Evolutionary conservation across 2,888 invertebrate species (phyloP).

Genomic region (Mechanitis messenoides): DNA sequence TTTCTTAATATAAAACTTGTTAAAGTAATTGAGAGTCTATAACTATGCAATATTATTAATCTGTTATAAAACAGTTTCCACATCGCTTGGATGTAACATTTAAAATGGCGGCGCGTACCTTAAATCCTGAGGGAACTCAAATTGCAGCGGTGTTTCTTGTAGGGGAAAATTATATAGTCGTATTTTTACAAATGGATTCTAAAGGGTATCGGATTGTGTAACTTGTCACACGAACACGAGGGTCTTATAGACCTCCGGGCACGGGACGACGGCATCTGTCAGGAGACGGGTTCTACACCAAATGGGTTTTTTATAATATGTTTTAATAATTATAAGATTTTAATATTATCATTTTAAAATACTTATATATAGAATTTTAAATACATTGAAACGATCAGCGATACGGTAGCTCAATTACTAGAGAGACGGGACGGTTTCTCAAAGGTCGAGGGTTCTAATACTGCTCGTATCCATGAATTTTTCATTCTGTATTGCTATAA

Average conservation of each 20-base stretch:
- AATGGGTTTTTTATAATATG: neutral
- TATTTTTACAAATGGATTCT: constrained; percentile 69
- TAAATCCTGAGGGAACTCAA: constrained; percentile 54
- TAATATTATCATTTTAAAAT: neutral
- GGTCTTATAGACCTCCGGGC: constrained; percentile 41
- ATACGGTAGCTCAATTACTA: too few species aligned
- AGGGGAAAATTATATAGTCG: constrained; percentile 67
- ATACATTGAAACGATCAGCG: too few species aligned
- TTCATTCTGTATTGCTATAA: too few species aligned
- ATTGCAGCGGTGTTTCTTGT: constrained; percentile 52
- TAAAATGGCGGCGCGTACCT: constrained; percentile 37
- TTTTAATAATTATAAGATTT: neutral
- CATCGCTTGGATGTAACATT: constrained; percentile 26
- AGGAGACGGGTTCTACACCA: constrained; percentile 2
- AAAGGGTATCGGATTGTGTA: constrained; percentile 52
- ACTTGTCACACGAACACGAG: constrained; percentile 55
- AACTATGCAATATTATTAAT: too few species aligned
- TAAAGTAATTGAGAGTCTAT: too few species aligned
- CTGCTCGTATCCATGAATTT: too few species aligned
- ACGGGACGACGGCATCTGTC: constrained; percentile 40
- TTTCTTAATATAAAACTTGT: neutral
- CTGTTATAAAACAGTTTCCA: neutral
- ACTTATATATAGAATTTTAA: too few species aligned
- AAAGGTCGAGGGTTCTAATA: too few species aligned
- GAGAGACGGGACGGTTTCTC: too few species aligned